These are phyloP conservation scores for Dermochelys coriacea DNA, from an alignment of 2,797 vertebrate genomes.

Conservation along the genomic window DNA sequence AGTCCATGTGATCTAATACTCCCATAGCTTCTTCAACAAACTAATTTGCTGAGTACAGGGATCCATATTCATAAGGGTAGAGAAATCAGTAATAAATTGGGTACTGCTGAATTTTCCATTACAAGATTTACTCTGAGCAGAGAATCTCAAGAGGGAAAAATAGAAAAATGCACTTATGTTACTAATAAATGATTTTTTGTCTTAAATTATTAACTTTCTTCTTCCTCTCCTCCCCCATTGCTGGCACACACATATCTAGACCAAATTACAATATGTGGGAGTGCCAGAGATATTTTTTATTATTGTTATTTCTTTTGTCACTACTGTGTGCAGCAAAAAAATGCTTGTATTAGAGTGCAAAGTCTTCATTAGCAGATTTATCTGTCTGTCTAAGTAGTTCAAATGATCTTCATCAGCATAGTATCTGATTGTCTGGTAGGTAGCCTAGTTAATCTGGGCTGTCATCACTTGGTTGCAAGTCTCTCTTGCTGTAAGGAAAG, in stretches of 20 bases:
- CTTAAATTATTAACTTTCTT: constrained; percentile 9
- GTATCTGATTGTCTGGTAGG: neutral
- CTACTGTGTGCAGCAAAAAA: neutral
- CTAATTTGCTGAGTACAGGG: constrained; percentile 8
- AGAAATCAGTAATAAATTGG: neutral
- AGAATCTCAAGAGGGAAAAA: neutral
- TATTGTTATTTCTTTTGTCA: neutral
- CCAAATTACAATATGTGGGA: neutral
- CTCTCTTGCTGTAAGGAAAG: neutral
- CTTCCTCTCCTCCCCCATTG: neutral
- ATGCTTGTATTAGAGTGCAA: neutral
- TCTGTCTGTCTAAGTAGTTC: neutral
- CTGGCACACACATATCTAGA: neutral
- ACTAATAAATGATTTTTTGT: neutral
- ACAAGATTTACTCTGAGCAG: neutral
- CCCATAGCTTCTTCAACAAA: neutral
- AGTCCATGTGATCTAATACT: neutral
- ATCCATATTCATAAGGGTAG: neutral
- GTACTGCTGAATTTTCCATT: neutral
- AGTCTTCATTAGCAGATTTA: neutral
- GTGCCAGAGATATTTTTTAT: neutral
- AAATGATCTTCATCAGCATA: neutral
- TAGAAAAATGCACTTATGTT: neutral
- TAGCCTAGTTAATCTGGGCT: neutral
- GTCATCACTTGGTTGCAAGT: neutral